Base-by-base conservation (phyloP, 2,888 invertebrate species). In the Callyntrura guangdongensis region DNA sequence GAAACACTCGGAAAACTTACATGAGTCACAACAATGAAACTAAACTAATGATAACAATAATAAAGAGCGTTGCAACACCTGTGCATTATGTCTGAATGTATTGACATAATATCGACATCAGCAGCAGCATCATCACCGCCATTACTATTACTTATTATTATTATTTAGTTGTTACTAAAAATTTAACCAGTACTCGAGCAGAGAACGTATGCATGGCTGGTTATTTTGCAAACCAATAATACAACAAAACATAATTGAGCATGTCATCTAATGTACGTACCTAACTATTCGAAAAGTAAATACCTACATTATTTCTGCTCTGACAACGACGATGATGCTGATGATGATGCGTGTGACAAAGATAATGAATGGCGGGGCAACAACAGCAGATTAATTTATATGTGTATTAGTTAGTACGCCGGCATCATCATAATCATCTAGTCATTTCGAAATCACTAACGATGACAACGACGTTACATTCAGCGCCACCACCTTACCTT, bases 391-490 rank as follows among this genome's bases (percentile, higher is more conserved):
- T 89, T 84, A 89, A 84, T 89, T 89, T 69, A 67, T 69, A 49
- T 89, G 64, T 89, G 36, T 14, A 89, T 49, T 49, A 72, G 72
- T 89, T 49, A 72, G 72, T 89, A 74, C 53, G 74, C 74, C 20
- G 56, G 47, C 64, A 36, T 36, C 36, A 36, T 36, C 36, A 36
- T 36, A 36, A 36, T 36, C 36, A 36, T 74, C 64, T 74, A 79
- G 47, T 56, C 1, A 20, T 89, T 89, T 89, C 89, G 84, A 84
- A 89, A 89, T 85, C 77, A 25, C 53, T 83, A 84, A 84, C 77
- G 36, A 77, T 53, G 22, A 9, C 47, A 25, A 61, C 22, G 64
- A 64, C 25, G 25, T 49, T 9, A 64, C 25, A n/a, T 49, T 9
- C 1, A 79, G 3, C 56, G 12, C 56, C 17, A 56, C 27, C 56